Evolutionary conservation across 2,113 vertebrate species (phyloP).

Genomic region (Aleadryas rufinucha): DNA sequence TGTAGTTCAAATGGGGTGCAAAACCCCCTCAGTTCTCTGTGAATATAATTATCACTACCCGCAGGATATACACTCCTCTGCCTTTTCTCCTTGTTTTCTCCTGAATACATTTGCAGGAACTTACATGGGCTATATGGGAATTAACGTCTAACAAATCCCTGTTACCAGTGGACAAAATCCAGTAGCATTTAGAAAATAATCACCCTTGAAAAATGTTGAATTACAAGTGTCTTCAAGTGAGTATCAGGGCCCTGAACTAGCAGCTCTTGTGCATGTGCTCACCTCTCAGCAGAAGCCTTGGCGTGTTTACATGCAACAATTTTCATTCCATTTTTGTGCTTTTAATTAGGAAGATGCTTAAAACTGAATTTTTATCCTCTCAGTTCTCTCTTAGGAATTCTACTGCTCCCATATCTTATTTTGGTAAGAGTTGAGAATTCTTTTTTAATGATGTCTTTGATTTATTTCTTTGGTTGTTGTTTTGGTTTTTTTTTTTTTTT

Average conservation of each 20-base stretch:
- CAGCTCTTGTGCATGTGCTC: constrained; percentile 27
- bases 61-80: not conserved
- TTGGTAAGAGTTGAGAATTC: constrained; percentile 50
- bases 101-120: not conserved
- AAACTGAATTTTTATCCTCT: constrained; percentile 3
- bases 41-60: not conserved
- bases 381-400: constrained; percentile 40
- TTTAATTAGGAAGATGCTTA: not conserved
- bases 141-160: not conserved
- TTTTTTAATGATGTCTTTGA: constrained; percentile 21
- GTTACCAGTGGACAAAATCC: not conserved
- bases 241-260: not conserved
- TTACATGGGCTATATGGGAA: not conserved
- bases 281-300: constrained; percentile 1
- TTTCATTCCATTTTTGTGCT: not conserved
- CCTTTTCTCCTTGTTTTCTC: not conserved
- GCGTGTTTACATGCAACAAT: not conserved
- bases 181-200: not conserved
- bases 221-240: not conserved
- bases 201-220: not conserved
- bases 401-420: not conserved
- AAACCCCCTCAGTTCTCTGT: not conserved
- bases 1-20: not conserved
- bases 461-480: constrained; percentile 39
- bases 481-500: not conserved